Percentiles rank a stretch among this genome's conserved stretches.
phyloP scores from a whole-genome alignment of 2,888 invertebrate species.

The Folsomia manolachei region DNA sequence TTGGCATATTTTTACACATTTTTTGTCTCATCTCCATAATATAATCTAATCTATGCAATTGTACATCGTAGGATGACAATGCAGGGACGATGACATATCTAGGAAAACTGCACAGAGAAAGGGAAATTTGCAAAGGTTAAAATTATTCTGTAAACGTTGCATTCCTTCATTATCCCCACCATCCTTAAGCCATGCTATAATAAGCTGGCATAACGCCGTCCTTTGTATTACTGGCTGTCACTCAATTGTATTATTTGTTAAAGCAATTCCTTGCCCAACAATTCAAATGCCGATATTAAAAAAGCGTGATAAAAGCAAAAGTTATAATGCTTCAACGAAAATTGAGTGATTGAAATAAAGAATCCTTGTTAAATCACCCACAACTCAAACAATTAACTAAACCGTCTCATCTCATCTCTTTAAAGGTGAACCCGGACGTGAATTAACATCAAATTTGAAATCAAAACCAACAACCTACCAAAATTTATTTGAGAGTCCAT shows the following conservation, averaged over 20 bases:
- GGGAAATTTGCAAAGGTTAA: neutral
- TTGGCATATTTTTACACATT: neutral
- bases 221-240: too few relatives aligned
- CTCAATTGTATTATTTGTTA: too few relatives aligned
- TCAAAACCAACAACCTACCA: neutral
- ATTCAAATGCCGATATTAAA: neutral
- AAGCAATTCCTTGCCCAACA: neutral
- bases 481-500: neutral
- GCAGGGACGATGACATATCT: neutral
- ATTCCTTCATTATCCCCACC: too few relatives aligned
- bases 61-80: too few relatives aligned
- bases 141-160: too few relatives aligned
- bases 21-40: neutral
- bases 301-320: neutral
- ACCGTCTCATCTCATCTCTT: neutral
- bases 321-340: neutral
- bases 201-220: too few relatives aligned
- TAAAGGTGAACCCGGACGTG: neutral
- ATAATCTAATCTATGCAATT: too few relatives aligned
- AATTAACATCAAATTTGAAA: neutral
- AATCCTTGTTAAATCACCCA: neutral
- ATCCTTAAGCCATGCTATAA: too few relatives aligned
- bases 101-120: neutral
- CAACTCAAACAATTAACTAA: neutral
- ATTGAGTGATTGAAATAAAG: neutral